Conservation (phyloP, 2,113 vertebrate species). For the Turdus rufiventris region DNA sequence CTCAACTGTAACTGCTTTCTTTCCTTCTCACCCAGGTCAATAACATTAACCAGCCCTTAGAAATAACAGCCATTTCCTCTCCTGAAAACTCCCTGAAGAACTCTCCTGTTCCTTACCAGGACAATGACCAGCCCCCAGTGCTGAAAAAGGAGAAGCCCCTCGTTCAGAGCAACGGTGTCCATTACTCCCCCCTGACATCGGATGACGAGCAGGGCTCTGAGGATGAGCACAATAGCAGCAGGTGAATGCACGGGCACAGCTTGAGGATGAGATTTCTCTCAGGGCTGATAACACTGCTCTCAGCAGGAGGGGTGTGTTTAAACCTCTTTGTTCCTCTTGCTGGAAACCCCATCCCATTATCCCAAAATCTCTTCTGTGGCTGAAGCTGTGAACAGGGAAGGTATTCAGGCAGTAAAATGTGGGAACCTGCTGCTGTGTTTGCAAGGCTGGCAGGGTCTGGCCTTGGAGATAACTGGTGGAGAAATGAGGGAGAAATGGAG, state of each 20-base stretch:
- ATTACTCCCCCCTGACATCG: slow-evolving; percentile 79
- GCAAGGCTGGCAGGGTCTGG: background rate
- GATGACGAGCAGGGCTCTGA: slow-evolving; percentile 80
- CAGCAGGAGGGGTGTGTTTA: background rate
- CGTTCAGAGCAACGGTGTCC: slow-evolving; percentile 71
- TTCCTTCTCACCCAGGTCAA: slow-evolving; percentile 81
- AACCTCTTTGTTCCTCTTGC: background rate
- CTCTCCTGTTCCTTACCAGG: slow-evolving; percentile 81
- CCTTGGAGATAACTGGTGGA: background rate
- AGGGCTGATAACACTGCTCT: background rate
- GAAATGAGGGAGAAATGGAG: background rate
- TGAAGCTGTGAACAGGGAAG: background rate
- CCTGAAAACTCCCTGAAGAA: slow-evolving; percentile 92
- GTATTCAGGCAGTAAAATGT: background rate
- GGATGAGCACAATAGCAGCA: slow-evolving; percentile 74
- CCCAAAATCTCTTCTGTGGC: background rate
- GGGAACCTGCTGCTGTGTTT: background rate
- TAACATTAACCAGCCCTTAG: slow-evolving; percentile 98
- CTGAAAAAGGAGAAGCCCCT: slow-evolving; percentile 93
- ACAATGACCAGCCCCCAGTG: slow-evolving; percentile 91
- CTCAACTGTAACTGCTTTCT: slow-evolving; percentile 19
- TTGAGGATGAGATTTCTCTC: background rate
- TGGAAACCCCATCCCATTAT: background rate
- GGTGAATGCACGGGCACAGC: slow-evolving; percentile 13
- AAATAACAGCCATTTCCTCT: slow-evolving; percentile 98